Conservation (phyloP, 2,113 vertebrate species). For the Engystomops pustulosus region DNA sequence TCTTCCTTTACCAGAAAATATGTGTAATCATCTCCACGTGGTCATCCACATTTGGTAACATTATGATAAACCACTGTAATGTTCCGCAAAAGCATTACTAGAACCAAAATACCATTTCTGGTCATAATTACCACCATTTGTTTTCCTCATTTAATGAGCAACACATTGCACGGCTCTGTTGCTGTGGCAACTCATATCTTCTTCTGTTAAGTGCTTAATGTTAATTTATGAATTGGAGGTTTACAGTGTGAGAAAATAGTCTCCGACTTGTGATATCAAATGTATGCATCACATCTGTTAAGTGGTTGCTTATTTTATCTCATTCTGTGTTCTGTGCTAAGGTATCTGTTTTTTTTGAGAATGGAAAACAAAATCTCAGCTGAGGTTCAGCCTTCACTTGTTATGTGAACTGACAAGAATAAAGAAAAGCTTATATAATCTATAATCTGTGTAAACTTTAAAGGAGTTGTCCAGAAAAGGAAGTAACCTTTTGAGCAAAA, state of each 20-base stretch:
- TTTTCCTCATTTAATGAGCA: conserved; percentile 69
- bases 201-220: conserved; percentile 74
- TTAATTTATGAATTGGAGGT: conserved; percentile 74
- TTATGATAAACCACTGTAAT: conserved; percentile 36
- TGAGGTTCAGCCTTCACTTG: too few relatives aligned
- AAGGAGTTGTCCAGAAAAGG: too few relatives aligned
- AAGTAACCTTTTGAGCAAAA: too few relatives aligned
- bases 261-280: conserved; percentile 64
- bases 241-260: conserved; percentile 62
- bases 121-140: conserved; percentile 74
- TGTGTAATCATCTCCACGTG: background rate
- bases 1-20: background rate
- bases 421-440: too few relatives aligned
- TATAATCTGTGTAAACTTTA: too few relatives aligned
- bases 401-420: too few relatives aligned
- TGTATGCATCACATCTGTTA: conserved; percentile 61
- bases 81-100: conserved; percentile 62
- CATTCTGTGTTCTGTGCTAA: background rate
- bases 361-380: background rate
- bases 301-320: conserved; percentile 41
- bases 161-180: conserved; percentile 68
- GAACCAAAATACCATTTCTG: conserved; percentile 67
- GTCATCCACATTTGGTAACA: conserved; percentile 1
- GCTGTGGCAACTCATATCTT: conserved; percentile 76
- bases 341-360: background rate